phyloP scores from a whole-genome alignment of 2,113 vertebrate species.

The Strix uralensis region DNA sequence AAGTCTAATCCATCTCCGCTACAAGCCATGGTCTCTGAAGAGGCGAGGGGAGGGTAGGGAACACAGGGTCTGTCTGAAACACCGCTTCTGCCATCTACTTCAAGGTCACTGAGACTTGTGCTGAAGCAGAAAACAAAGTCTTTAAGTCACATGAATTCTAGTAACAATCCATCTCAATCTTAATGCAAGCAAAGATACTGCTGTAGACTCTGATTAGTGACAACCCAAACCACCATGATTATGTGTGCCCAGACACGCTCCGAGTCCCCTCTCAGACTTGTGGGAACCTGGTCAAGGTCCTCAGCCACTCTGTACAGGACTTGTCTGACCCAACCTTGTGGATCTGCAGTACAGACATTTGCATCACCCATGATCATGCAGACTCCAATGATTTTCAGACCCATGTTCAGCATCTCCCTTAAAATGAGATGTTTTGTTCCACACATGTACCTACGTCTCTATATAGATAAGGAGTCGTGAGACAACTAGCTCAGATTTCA shows the following conservation, averaged over 20 bases:
- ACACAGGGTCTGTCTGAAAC: neutral
- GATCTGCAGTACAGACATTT: neutral
- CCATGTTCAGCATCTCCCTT: neutral
- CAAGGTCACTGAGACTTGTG: conserved; percentile 90
- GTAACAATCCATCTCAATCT: neutral
- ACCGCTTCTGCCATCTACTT: conserved; percentile 80
- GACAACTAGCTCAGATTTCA: neutral
- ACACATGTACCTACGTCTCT: neutral
- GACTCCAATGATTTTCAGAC: neutral
- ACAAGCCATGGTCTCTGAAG: conserved; percentile 39
- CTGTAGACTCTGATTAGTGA: neutral
- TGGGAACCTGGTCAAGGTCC: neutral
- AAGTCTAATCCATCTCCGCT: conserved; percentile 73
- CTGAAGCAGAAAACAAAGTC: conserved; percentile 51
- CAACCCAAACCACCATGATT: neutral
- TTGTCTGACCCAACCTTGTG: fast-evolving
- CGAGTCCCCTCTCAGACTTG: neutral
- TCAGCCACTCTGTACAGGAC: neutral
- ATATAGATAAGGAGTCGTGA: neutral
- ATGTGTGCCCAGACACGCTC: neutral
- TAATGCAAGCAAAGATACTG: neutral
- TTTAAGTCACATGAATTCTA: neutral
- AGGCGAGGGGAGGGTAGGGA: conserved; percentile 43
- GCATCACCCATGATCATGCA: fast-evolving
- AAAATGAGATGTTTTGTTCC: neutral